phyloP scores from a whole-genome alignment of 2,797 vertebrate genomes.

The Acipenser ruthenus region DNA sequence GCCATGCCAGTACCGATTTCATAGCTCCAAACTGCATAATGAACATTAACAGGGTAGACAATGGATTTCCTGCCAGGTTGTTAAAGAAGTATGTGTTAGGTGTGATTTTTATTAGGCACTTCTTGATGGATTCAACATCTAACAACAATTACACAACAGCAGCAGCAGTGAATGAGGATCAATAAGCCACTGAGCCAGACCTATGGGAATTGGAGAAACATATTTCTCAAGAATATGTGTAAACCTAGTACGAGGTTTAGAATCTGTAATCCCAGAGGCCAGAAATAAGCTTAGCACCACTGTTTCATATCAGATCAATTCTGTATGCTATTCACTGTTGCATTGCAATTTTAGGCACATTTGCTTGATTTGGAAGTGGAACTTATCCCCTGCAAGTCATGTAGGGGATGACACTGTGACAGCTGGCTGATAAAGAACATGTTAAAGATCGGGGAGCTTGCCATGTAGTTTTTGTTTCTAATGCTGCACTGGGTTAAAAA shows the following conservation, averaged over 20 bases:
- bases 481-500: too few relatives aligned
- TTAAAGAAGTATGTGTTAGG: slow-evolving; percentile 15
- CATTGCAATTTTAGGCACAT: too few relatives aligned
- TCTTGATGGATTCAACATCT: slow-evolving; percentile 17
- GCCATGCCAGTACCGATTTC: slow-evolving; percentile 18
- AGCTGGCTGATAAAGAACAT: too few relatives aligned
- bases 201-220: not conserved
- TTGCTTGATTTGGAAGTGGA: too few relatives aligned
- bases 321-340: slow-evolving; percentile 2
- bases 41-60: not conserved
- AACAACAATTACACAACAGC: slow-evolving; percentile 1
- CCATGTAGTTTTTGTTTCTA: too few relatives aligned
- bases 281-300: slow-evolving; percentile 10
- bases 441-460: too few relatives aligned
- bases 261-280: slow-evolving; percentile 20
- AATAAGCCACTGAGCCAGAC: slow-evolving; percentile 9
- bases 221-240: too few relatives aligned
- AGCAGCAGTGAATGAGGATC: slow-evolving; percentile 12
- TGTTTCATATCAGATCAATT: slow-evolving; percentile 13
- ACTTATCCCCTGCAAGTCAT: too few relatives aligned
- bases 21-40: not conserved
- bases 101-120: not conserved
- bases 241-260: slow-evolving; percentile 5
- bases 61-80: not conserved
- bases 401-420: too few relatives aligned